Evolutionary conservation across 1,140 invertebrate genomes (phyloP).

Genomic region (Heliconius hermathena): DNA sequence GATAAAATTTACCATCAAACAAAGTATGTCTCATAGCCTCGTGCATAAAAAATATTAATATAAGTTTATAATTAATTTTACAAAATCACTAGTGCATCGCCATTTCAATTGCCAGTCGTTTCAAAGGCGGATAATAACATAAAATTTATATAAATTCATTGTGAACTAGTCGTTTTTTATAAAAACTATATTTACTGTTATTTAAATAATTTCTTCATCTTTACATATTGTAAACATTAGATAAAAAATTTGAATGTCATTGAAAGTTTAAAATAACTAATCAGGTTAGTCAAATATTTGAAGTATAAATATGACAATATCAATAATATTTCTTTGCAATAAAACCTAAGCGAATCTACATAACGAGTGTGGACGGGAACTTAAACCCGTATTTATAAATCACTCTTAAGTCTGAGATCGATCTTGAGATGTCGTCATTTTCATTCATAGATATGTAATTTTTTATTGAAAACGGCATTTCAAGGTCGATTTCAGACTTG

Average conservation of each 20-base stretch:
- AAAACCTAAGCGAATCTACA: conserved; percentile 14
- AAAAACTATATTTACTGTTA: no score
- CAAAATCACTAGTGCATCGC: not conserved
- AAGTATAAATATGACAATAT: not conserved
- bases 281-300: not conserved
- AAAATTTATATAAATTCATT: no score
- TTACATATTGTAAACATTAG: not conserved
- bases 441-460: no score
- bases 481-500: no score
- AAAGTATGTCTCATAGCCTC: not conserved
- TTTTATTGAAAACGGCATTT: no score
- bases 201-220: no score
- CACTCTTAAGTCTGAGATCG: no score
- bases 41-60: not conserved
- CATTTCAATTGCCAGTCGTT: not conserved
- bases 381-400: not conserved
- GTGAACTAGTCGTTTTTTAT: not conserved
- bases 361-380: not conserved
- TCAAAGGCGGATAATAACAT: not conserved
- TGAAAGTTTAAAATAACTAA: not conserved
- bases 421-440: no score
- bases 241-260: not conserved
- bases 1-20: no score
- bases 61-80: not conserved
- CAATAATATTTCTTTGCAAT: not conserved